Conservation (phyloP, 2,888 invertebrate genomes). For the Uropetala carovei region DNA sequence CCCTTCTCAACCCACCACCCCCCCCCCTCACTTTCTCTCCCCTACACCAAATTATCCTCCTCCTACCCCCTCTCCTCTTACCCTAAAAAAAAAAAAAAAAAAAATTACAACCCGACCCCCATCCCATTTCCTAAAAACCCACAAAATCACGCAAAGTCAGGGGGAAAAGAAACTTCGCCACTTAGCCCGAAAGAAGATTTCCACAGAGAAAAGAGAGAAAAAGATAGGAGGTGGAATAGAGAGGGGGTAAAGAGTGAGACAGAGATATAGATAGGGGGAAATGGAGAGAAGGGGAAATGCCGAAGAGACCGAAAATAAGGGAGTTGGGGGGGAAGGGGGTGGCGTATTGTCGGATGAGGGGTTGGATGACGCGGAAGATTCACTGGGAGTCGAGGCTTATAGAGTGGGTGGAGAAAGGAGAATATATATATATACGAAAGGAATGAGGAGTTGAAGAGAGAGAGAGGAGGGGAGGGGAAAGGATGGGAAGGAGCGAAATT, state of each 20-base stretch:
- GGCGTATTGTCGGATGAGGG: neutral
- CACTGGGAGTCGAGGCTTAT: neutral
- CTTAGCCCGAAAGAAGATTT: conserved; percentile 29
- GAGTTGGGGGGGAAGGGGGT: neutral
- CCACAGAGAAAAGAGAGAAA: neutral
- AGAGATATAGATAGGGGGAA: too few relatives aligned
- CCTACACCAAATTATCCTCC: neutral
- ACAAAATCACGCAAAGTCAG: conserved; percentile 29
- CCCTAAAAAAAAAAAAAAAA: neutral
- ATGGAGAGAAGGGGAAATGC: neutral
- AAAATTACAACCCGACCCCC: too few relatives aligned
- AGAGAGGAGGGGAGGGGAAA: neutral
- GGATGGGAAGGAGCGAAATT: neutral
- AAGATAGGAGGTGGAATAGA: neutral
- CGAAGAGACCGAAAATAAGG: neutral
- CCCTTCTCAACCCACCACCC: neutral
- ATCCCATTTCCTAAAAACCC: conserved; percentile 16
- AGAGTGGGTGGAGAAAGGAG: neutral
- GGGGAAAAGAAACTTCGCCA: conserved; percentile 35
- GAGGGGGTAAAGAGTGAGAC: neutral
- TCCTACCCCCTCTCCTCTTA: neutral
- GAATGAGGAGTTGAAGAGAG: neutral
- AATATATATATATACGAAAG: conserved; percentile 10
- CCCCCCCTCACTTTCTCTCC: neutral
- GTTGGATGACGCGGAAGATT: neutral